phyloP scores from a whole-genome alignment of 1,140 invertebrate genomes.

The Apis mellifera region DNA sequence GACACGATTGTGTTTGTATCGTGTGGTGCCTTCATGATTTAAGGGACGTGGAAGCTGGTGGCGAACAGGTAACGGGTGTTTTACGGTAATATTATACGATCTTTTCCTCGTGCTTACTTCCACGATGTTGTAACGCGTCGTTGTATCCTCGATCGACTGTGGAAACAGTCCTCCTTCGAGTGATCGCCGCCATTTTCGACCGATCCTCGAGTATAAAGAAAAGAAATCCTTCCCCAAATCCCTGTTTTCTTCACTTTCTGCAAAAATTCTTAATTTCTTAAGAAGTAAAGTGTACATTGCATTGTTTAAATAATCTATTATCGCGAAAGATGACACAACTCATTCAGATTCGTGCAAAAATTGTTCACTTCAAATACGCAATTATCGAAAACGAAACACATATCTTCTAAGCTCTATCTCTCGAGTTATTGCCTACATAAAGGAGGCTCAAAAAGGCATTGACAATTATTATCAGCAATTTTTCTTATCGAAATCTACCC shows the following conservation, averaged over 20 bases:
- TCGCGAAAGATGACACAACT: no score
- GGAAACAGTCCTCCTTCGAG: constrained; percentile 40
- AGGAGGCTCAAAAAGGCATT: neutral
- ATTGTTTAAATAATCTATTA: no score
- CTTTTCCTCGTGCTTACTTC: constrained; percentile 15
- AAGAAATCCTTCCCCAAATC: no score
- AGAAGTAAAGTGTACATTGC: no score
- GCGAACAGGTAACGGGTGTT: constrained; percentile 57
- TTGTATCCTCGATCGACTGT: constrained; percentile 40
- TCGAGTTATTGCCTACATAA: no score
- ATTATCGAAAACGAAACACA: no score
- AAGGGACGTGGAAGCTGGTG: constrained; percentile 46
- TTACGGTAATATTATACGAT: constrained; percentile 67
- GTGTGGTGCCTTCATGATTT: constrained; percentile 54
- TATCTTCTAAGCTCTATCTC: no score
- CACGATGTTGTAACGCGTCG: neutral
- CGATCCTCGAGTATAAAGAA: neutral
- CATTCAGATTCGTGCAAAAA: no score
- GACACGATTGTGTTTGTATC: constrained; percentile 39
- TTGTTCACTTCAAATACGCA: no score
- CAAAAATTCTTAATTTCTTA: no score
- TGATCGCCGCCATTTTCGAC: constrained; percentile 14
- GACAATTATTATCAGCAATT: constrained; percentile 7
- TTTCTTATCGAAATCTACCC: neutral
- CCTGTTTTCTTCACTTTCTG: no score